Conservation (phyloP, 2,888 invertebrate genomes). For the Molorchus minor region DNA sequence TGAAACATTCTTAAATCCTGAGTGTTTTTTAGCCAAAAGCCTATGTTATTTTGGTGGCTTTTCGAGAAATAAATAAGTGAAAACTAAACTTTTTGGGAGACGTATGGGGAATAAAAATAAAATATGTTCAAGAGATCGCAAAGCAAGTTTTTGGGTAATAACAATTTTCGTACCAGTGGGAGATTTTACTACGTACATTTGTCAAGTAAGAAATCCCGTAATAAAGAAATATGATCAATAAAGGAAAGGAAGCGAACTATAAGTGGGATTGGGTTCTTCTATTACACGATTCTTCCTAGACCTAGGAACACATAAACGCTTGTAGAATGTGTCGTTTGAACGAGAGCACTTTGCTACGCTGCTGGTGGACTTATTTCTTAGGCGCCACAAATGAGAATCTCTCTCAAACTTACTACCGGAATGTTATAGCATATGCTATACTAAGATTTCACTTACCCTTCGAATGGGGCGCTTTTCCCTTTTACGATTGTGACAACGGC, state of each 20-base stretch:
- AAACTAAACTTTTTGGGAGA: not conserved
- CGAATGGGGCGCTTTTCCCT: slow-evolving; percentile 41
- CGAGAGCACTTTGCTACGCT: slow-evolving; percentile 42
- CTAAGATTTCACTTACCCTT: slow-evolving; percentile 44
- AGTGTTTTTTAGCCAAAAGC: no score
- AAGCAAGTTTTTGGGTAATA: slow-evolving; percentile 16
- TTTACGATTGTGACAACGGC: slow-evolving; percentile 46
- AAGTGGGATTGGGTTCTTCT: slow-evolving; percentile 37
- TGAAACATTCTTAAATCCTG: no score
- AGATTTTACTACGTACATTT: slow-evolving; percentile 20
- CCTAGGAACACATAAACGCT: slow-evolving; percentile 16
- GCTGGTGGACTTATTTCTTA: slow-evolving; percentile 45
- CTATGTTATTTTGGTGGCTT: no score
- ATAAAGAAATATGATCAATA: slow-evolving; percentile 43
- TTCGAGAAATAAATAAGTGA: no score
- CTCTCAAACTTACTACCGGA: slow-evolving; percentile 44
- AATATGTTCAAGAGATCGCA: slow-evolving; percentile 3
- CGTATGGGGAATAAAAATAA: slow-evolving; percentile 2
- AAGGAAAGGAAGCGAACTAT: slow-evolving; percentile 31
- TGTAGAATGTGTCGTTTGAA: slow-evolving; percentile 40
- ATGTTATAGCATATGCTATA: slow-evolving; percentile 45
- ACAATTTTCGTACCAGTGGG: slow-evolving; percentile 17
- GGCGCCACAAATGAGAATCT: slow-evolving; percentile 49
- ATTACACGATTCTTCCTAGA: slow-evolving; percentile 37
- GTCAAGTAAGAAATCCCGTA: slow-evolving; percentile 20